Evolutionary conservation across 2,113 vertebrate genomes (phyloP).

Genomic region (Sphaerodactylus townsendi): DNA sequence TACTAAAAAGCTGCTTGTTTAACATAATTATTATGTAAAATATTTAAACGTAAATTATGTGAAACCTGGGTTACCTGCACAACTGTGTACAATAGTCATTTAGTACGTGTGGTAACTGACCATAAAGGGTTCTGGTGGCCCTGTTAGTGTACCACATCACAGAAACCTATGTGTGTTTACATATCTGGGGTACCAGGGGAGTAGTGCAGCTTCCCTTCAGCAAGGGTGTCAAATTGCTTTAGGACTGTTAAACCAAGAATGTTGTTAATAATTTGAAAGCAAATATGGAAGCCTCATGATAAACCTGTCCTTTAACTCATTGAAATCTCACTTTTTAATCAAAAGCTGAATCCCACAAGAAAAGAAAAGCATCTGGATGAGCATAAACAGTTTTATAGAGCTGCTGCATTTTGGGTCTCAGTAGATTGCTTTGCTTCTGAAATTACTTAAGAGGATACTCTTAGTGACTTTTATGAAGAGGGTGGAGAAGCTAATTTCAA

Average conservation of each 20-base stretch:
- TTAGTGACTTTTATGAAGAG: neutral
- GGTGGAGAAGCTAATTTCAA: neutral
- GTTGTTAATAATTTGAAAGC: neutral
- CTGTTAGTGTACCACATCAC: neutral
- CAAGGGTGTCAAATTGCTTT: neutral
- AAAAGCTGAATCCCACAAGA: neutral
- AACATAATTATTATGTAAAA: neutral
- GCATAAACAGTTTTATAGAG: neutral
- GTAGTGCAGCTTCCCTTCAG: neutral
- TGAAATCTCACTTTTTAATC: neutral
- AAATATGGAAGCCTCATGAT: no score
- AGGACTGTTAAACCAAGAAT: neutral
- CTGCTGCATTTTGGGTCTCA: neutral
- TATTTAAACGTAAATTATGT: neutral
- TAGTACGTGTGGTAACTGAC: neutral
- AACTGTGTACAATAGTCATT: neutral
- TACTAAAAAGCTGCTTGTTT: neutral
- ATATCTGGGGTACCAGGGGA: neutral
- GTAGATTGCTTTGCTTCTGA: neutral
- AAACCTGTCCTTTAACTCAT: neutral
- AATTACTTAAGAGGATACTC: slow-evolving; percentile 5
- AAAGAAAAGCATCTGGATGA: neutral
- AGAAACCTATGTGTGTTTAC: neutral
- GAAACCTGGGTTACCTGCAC: neutral
- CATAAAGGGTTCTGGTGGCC: neutral